These are phyloP conservation scores for Scaptomyza pallida DNA, from an alignment of 1,140 invertebrate genomes.

Conservation along the genomic window DNA sequence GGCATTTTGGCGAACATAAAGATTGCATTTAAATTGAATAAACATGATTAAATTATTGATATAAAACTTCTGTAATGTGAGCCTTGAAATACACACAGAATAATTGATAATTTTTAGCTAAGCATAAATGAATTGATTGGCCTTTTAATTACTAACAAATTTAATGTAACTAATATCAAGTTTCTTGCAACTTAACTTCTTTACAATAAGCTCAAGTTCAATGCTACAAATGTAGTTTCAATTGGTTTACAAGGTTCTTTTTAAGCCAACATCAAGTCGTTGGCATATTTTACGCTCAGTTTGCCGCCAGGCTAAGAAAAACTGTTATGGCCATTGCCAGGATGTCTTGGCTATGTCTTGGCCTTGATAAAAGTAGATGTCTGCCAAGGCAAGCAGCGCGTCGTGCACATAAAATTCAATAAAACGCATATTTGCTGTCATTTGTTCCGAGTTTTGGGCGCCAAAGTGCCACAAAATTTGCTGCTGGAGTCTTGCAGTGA, in stretches of 20 bases:
- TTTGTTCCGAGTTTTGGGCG: conserved; percentile 77
- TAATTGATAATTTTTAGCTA: too few relatives aligned
- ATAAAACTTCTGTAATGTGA: background rate
- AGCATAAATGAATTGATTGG: too few relatives aligned
- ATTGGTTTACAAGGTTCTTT: conserved; percentile 54
- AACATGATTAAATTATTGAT: background rate
- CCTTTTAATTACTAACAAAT: too few relatives aligned
- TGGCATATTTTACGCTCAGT: conserved; percentile 67
- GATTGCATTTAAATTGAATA: conserved; percentile 2
- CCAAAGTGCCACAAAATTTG: conserved; percentile 75
- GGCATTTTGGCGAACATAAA: background rate
- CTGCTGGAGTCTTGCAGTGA: conserved; percentile 38
- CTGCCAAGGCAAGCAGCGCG: conserved; percentile 45
- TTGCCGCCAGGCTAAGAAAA: conserved; percentile 44
- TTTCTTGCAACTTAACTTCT: too few relatives aligned
- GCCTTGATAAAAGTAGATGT: conserved; percentile 22
- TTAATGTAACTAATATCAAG: too few relatives aligned
- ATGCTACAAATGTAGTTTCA: conserved; percentile 47
- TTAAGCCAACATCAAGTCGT: conserved; percentile 44
- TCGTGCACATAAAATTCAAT: conserved; percentile 75
- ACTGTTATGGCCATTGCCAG: conserved; percentile 49
- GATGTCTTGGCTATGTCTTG: conserved; percentile 36
- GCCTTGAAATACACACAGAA: background rate
- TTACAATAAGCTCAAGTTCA: conserved; percentile 33
- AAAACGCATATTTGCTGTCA: conserved; percentile 82